Base-by-base conservation (phyloP, 2,797 vertebrate species). In the Ispidina picta region DNA sequence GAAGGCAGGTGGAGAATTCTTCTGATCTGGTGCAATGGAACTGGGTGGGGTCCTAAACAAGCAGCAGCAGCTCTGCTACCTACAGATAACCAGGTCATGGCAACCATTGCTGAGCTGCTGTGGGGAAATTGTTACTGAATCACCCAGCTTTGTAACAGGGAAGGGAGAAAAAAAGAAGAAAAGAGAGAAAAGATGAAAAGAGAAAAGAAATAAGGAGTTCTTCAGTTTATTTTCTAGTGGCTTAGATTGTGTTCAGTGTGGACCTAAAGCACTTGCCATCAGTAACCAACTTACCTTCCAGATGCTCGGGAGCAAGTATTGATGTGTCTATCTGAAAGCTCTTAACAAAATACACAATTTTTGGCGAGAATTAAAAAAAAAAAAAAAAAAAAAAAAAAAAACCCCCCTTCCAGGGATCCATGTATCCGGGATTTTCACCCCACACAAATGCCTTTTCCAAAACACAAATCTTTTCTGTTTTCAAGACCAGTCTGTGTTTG, bases 401-500 rank as follows among this genome's bases (percentile, higher is more conserved):
- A n/a, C n/a, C 19, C 22, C 14, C 15, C 19, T 81, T 56, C 16
- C 28, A 22, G 8, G 76, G 64, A n/a, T 44, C 28, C n/a, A 8
- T 2, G 4, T n/a, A 76, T 7, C 12, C 52, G 65, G 56, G 49
- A 49, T 82, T 78, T 76, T 68, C 54, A 66, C 18, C 76, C 74
- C 2, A 5, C 91, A 35, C 68, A 28, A 48, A 63, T 17, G 60
- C 72, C 33, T 89, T 79, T 43, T 35, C 23, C 74, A 81, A 87
- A 66, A 28, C 43, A 49, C 11, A 21, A 83, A 41, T 69, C 56
- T 70, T 16, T 51, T 79, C 56, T 10, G 37, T 48, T 44, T 31
- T 84, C 58, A 80, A 93, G 89, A 88, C 49, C 44, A 70, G 74
- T 21, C 90, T 92, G 83, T 95, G 82, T 96, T 94, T 93, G 76